Conservation (phyloP, 2,888 invertebrate species). For the Calephelis perditalis region DNA sequence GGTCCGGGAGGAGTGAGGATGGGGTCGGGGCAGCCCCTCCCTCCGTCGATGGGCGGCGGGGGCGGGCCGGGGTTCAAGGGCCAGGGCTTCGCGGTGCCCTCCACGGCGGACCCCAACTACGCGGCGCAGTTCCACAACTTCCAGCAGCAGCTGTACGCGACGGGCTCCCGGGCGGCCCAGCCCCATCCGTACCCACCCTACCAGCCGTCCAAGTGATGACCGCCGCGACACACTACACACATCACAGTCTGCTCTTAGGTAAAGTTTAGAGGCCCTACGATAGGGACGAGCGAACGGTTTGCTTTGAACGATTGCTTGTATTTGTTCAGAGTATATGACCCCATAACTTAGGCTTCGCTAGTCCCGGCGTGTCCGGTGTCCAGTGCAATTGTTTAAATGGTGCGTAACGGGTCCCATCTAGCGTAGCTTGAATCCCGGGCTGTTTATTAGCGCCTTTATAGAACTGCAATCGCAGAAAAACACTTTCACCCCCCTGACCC, state of each 20-base stretch:
- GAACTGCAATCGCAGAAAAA: too few relatives aligned
- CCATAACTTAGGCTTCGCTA: too few relatives aligned
- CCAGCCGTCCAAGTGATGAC: constrained; percentile 70
- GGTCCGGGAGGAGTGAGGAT: constrained; percentile 53
- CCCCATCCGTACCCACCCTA: constrained; percentile 71
- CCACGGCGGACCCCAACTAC: constrained; percentile 93
- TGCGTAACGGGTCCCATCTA: too few relatives aligned
- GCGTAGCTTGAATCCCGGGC: too few relatives aligned
- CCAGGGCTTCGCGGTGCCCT: constrained; percentile 89
- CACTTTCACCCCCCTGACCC: too few relatives aligned
- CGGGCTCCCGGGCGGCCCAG: constrained; percentile 70
- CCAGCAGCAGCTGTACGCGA: constrained; percentile 96
- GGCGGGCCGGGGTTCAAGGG: constrained; percentile 83
- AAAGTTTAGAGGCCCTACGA: not conserved
- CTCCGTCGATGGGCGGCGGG: constrained; percentile 87
- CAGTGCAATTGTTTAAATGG: too few relatives aligned
- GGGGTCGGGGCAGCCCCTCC: constrained; percentile 83
- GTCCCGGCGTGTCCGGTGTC: too few relatives aligned
- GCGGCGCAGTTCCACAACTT: constrained; percentile 97
- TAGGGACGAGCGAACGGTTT: constrained; percentile 5
- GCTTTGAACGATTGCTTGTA: not conserved
- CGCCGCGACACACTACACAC: constrained; percentile 28
- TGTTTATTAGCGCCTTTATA: too few relatives aligned
- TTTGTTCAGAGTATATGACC: too few relatives aligned
- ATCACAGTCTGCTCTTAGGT: constrained; percentile 7